Evolutionary conservation across 2,113 vertebrate species (phyloP).

Genomic region (Penelope pileata): DNA sequence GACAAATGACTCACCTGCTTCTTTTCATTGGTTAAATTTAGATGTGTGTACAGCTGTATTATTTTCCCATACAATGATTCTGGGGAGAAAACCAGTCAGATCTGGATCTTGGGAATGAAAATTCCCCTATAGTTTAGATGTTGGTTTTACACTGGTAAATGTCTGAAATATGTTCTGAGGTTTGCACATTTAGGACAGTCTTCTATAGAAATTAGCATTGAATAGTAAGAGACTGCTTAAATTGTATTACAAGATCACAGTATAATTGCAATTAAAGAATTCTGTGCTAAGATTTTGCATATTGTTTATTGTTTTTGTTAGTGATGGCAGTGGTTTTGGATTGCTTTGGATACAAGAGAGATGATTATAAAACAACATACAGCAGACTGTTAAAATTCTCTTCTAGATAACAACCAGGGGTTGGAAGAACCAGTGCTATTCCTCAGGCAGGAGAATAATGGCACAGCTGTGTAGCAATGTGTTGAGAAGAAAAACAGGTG

Average conservation of each 20-base stretch:
- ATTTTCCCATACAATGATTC: neutral
- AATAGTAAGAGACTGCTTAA: neutral
- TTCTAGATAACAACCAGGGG: neutral
- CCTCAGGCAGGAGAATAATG: neutral
- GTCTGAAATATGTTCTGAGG: neutral
- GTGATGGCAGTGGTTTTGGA: neutral
- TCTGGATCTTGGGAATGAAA: neutral
- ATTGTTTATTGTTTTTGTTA: neutral
- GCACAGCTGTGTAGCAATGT: neutral
- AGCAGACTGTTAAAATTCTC: neutral
- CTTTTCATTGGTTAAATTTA: slow-evolving; percentile 56
- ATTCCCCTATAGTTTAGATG: neutral
- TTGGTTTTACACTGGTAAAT: neutral
- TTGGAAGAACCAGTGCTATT: neutral
- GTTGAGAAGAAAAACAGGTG: neutral
- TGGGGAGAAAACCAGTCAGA: neutral
- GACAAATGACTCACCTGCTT: slow-evolving; percentile 53
- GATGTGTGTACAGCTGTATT: neutral
- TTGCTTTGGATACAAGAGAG: neutral
- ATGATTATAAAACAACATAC: neutral
- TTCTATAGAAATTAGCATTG: neutral
- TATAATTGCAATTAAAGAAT: neutral
- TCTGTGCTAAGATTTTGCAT: neutral
- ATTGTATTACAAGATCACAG: neutral
- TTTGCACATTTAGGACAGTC: neutral